A percentile compares a stretch with the other conserved stretches of the same genome.
phyloP scores from a whole-genome alignment of 2,797 vertebrate genomes.

The Sitta carolinensis region DNA sequence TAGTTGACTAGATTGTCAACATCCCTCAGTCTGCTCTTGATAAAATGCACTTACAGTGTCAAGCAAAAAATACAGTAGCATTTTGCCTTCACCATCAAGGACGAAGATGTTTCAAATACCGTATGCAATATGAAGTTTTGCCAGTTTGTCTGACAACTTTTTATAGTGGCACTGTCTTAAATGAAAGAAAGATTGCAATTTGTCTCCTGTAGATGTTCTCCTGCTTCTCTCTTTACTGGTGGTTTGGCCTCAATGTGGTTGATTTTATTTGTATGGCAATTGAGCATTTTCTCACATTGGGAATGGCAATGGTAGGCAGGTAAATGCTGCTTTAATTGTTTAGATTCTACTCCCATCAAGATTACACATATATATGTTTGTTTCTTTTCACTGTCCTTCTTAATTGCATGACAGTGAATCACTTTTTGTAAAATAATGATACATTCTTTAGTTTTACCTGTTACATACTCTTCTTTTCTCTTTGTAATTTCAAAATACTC shows the following conservation, averaged over 20 bases:
- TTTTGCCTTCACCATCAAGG: not conserved
- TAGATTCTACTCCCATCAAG: not conserved
- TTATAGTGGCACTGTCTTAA: not conserved
- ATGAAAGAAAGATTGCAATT: not conserved
- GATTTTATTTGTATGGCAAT: not conserved
- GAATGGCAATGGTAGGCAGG: not conserved
- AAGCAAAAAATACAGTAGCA: not conserved
- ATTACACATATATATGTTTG: fast-evolving
- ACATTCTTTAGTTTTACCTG: not conserved
- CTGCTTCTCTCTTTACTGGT: not conserved
- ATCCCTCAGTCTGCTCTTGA: not conserved
- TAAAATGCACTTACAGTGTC: not conserved
- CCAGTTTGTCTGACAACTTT: not conserved
- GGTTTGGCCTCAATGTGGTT: not conserved
- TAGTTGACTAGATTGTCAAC: not conserved
- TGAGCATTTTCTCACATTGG: not conserved
- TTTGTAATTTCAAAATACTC: not conserved
- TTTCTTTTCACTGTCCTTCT: not conserved
- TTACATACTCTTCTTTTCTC: not conserved
- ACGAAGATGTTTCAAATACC: not conserved
- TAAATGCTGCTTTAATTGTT: not conserved
- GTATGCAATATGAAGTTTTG: not conserved
- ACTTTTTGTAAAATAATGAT: not conserved
- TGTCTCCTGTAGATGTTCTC: not conserved
- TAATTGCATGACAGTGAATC: not conserved